phyloP scores from a whole-genome alignment of 2,113 vertebrate species.

The Chauna torquata region DNA sequence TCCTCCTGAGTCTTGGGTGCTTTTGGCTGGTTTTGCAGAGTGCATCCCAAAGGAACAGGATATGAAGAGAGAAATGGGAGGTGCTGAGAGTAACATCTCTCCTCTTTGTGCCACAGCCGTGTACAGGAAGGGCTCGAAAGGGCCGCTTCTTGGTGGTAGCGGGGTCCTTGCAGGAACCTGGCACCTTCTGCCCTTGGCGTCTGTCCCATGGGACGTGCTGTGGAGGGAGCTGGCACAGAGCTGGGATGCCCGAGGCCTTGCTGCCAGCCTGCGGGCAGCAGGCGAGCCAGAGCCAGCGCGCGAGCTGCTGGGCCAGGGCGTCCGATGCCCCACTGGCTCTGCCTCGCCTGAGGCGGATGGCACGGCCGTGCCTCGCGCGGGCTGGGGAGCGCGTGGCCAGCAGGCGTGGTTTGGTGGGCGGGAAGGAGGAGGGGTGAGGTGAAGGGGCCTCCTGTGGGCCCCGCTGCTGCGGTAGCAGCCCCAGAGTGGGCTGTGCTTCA shows the following conservation, averaged over 20 bases:
- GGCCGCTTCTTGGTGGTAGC: rapidly evolving
- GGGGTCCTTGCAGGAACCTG: background rate
- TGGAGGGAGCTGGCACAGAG: background rate
- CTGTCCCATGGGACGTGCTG: background rate
- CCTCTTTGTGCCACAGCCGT: background rate
- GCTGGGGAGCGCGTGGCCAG: too few relatives aligned
- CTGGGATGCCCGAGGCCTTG: too few relatives aligned
- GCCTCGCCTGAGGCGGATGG: too few relatives aligned
- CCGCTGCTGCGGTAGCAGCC: background rate
- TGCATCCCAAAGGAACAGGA: background rate
- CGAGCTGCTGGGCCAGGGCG: too few relatives aligned
- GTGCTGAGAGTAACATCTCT: background rate
- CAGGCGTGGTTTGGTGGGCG: too few relatives aligned
- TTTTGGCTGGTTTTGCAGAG: background rate
- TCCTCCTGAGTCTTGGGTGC: background rate
- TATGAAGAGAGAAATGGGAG: rapidly evolving
- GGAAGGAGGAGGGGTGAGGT: too few relatives aligned
- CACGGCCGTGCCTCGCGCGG: too few relatives aligned
- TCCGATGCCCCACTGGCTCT: too few relatives aligned
- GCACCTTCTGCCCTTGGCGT: background rate
- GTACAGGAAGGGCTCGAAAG: background rate
- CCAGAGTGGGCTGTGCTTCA: background rate
- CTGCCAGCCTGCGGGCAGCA: too few relatives aligned
- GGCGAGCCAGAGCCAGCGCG: too few relatives aligned
- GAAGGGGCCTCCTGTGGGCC: too few relatives aligned